Percentiles rank a stretch among this genome's conserved stretches.
Conservation (phyloP, 92 coral and sea anemone species). For the Porites cylindrica region DNA sequence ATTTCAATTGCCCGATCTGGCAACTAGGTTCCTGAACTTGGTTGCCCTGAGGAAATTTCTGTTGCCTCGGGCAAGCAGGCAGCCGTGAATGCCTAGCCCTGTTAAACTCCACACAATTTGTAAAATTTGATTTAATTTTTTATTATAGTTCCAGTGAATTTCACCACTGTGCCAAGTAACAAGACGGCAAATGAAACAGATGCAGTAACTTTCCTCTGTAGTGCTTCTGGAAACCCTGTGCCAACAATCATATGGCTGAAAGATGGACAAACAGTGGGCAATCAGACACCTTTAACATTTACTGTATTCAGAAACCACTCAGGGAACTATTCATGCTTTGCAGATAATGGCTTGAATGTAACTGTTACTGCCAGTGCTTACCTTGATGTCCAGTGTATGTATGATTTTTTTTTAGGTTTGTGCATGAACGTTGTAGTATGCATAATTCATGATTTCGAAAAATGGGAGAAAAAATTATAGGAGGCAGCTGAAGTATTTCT, state of each 20-base stretch:
- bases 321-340: constrained; percentile 15
- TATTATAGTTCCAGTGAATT: background rate
- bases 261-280: constrained; percentile 1
- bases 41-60: too few species aligned
- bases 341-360: constrained; percentile 5
- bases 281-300: background rate
- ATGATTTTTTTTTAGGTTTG: background rate
- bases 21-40: too few species aligned
- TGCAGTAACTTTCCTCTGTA: background rate
- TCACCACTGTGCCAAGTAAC: background rate
- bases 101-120: background rate
- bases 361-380: constrained; percentile 14
- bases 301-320: constrained; percentile 1
- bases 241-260: constrained; percentile 17
- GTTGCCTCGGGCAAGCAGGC: too few species aligned
- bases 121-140: background rate
- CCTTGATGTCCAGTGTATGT: constrained; percentile 36
- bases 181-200: constrained; percentile 14
- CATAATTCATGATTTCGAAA: too few species aligned
- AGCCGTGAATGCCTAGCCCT: background rate
- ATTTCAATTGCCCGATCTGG: too few species aligned
- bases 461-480: too few species aligned
- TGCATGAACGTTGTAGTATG: too few species aligned
- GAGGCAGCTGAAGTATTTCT: too few species aligned
- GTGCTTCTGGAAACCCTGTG: constrained; percentile 11